Conservation (phyloP, 2,888 invertebrate species). For the Eremobia ochroleuca region DNA sequence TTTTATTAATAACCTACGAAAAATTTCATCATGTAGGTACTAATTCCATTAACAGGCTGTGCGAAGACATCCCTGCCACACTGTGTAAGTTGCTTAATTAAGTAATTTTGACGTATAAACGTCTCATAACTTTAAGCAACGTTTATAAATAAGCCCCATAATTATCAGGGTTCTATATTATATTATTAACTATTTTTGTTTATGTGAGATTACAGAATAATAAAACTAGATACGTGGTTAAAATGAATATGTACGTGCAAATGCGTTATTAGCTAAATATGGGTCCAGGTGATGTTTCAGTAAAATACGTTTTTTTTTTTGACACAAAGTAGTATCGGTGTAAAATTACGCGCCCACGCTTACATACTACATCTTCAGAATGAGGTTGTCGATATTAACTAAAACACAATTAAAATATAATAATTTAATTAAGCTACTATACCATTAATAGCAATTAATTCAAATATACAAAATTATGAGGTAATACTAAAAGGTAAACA, state of each 20-base stretch:
- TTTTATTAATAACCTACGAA: neutral
- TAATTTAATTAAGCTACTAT: constrained; percentile 61
- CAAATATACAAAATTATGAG: constrained; percentile 73
- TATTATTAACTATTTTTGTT: constrained; percentile 7
- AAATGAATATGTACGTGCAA: constrained; percentile 20
- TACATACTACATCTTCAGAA: constrained; percentile 18
- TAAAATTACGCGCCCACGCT: constrained; percentile 1
- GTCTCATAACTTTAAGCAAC: neutral
- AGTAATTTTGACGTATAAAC: neutral
- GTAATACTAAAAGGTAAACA: constrained; percentile 77
- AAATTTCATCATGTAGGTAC: neutral
- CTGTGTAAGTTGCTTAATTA: neutral
- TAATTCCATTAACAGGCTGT: neutral
- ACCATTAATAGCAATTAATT: constrained; percentile 63
- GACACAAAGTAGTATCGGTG: constrained; percentile 1
- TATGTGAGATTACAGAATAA: constrained; percentile 27
- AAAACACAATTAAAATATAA: constrained; percentile 63
- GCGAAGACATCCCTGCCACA: too few relatives aligned
- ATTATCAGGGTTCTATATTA: neutral
- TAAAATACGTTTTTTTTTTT: neutral
- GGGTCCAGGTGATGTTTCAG: neutral
- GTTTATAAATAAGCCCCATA: neutral
- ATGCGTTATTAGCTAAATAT: constrained; percentile 5
- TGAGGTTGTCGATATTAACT: constrained; percentile 67
- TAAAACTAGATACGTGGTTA: constrained; percentile 22